Base-by-base conservation (phyloP, 2,113 vertebrate genomes). In the Seriola quinqueradiata region DNA sequence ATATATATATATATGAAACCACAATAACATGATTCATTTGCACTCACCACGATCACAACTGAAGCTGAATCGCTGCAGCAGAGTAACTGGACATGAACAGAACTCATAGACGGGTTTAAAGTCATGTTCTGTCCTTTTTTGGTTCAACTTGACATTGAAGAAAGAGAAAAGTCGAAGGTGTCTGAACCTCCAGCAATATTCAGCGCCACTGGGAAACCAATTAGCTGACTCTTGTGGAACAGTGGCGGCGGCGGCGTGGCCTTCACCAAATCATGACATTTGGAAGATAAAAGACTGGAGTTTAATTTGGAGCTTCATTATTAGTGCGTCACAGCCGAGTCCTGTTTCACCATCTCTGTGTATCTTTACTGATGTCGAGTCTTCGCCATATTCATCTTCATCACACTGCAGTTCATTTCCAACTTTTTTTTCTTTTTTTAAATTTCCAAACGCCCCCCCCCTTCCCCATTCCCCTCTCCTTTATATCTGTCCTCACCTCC, bases 401-500 rank as follows among this genome's bases (percentile, higher is more conserved):
- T 46, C 8, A 7, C 25, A 2, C 23, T 40, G 2, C 36, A 44
- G 1, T 59, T 19, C 19, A 17, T 23, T 59, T 25, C n/a, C 32
- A 52, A 4, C n/a, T 10, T 5, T 16, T 38, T 5, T 44, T 9
- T 17, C 50, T 8, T 3, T 25, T 25, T 28, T 28, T 28, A 28
- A 28, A n/a, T 13, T 46, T 21, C 25, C 63, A 12, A 25, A 1
- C 28, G 16, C 36, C 19, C 46, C 23, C 42, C n/a, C 16, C 25
- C 16, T 0, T 61, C 3, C 10, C 40, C 4, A 2, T 1, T 50
- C 4, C 61, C 34, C 1, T 61, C 25, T 0, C 36, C 44, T 55
- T 52, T n/a, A 4, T 8, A 19, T 5, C 59, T 79, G 61, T 60
- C 67, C 81, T 84, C 64, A 44, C 76, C 54, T 70, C 59, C 63